Conservation (phyloP, 1,140 invertebrate species). For the Drosophila cardini region DNA sequence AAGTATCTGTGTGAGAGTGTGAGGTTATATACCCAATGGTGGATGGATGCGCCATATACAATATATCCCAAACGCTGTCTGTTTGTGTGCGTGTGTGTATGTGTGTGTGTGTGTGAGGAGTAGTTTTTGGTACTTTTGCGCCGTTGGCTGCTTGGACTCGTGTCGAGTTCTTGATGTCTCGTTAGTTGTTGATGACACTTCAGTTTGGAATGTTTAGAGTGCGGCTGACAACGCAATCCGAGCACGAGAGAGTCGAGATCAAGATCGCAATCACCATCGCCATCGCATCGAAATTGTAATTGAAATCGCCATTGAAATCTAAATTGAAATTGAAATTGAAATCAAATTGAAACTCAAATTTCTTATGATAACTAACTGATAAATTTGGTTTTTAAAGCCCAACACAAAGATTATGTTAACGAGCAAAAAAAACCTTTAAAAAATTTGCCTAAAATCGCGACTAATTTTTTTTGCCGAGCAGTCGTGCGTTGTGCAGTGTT, state of each 20-base stretch:
- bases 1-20: conserved; percentile 27
- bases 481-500: not conserved
- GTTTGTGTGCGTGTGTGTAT: conserved; percentile 15
- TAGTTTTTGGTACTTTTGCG: conserved; percentile 76
- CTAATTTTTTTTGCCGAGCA: not conserved
- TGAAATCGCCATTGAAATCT: not conserved
- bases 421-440: too few relatives aligned
- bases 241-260: conserved; percentile 26
- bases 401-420: too few relatives aligned
- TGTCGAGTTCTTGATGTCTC: conserved; percentile 84
- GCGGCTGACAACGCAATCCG: conserved; percentile 57
- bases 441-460: not conserved
- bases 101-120: conserved; percentile 40
- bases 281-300: conserved; percentile 4
- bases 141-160: conserved; percentile 81
- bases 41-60: conserved; percentile 67
- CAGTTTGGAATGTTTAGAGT: conserved; percentile 84
- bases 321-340: not conserved
- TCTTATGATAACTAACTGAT: too few relatives aligned
- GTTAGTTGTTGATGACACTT: conserved; percentile 85
- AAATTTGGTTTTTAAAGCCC: too few relatives aligned
- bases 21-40: conserved; percentile 69
- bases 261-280: conserved; percentile 11
- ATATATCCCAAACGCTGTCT: conserved; percentile 29
- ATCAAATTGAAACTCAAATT: not conserved